A percentile compares a stretch with the other conserved stretches of the same genome.
Evolutionary conservation across 2,113 vertebrate species (phyloP).

Genomic region (Parotia lawesii): DNA sequence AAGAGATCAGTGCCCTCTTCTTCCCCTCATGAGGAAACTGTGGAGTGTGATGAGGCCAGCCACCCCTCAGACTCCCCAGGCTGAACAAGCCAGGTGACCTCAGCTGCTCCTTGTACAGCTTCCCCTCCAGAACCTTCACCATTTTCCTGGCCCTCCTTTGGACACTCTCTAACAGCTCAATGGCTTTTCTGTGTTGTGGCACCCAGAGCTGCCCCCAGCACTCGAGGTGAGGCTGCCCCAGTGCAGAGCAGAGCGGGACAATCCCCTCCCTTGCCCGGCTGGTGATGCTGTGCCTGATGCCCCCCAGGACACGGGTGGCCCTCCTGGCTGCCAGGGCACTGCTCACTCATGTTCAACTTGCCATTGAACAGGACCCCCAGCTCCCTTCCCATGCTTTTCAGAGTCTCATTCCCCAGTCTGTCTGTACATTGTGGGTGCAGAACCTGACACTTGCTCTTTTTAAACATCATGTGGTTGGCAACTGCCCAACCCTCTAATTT

Average conservation of each 20-base stretch:
- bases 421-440: not conserved
- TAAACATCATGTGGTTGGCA: not conserved
- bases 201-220: not conserved
- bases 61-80: not conserved
- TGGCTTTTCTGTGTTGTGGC: accelerated
- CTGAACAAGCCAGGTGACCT: not conserved
- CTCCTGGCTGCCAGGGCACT: not conserved
- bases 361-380: accelerated
- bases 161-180: not conserved
- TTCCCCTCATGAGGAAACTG: not conserved
- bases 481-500: not conserved
- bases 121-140: not conserved
- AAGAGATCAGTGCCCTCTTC: not conserved
- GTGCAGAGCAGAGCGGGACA: not conserved
- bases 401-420: not conserved
- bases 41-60: not conserved
- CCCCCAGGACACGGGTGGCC: accelerated
- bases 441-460: not conserved
- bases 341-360: accelerated
- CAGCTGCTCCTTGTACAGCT: not conserved
- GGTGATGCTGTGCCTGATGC: not conserved
- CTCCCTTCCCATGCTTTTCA: not conserved
- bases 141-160: no score
- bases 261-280: accelerated
- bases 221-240: accelerated